Evolutionary conservation across 1,140 invertebrate genomes (phyloP), one percentile per base, ranked within the genome.

Genomic region (Nasonia vitripennis): DNA sequence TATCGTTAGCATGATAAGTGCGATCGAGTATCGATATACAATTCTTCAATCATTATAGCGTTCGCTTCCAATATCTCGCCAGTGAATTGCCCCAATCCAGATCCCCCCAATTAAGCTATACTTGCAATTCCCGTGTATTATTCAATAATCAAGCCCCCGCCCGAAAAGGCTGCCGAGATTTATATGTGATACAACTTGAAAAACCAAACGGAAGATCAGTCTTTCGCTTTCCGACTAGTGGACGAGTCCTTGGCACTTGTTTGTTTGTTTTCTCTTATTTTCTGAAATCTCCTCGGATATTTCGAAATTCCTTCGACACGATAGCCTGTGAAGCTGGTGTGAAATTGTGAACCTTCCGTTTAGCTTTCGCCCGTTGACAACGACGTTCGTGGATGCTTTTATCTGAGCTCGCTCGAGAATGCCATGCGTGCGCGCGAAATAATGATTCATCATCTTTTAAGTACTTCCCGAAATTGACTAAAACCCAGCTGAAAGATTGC

Each of bases 1-100:
- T 80, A 62, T 37, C 23, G 9, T 70, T 81, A 81, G 48, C 78
- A 34, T 70, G 41, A 23, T 85, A 85, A 77, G 45, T 81, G 62
- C 31, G 41, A 81, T 37, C n/a, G n/a, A 81, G 55, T 77, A 85
- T 68, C 55, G 55, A 62, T 62, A 62, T n/a, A 62, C 68, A 48
- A 12, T 51, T 71, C 70, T 62, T 62, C 55, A 20, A 62, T 62
- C 2, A 20, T 62, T 5, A 27, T 27, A 27, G 27, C 14, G 55
- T 62, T 62, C 5, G 20, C 27, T 27, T 1, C 17, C 20, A n/a
- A 62, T 45, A 45, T 10, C 20, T 6, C 6, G 4, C 55, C n/a
- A n/a, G n/a, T n/a, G 20, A 17, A 20, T n/a, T n/a, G 17, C 20
- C 17, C 20, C 20, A n/a, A 62, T 62, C 55, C 55, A 62, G 55